Conservation (phyloP, 2,113 vertebrate species). For the Phalacrocorax brasilianus region DNA sequence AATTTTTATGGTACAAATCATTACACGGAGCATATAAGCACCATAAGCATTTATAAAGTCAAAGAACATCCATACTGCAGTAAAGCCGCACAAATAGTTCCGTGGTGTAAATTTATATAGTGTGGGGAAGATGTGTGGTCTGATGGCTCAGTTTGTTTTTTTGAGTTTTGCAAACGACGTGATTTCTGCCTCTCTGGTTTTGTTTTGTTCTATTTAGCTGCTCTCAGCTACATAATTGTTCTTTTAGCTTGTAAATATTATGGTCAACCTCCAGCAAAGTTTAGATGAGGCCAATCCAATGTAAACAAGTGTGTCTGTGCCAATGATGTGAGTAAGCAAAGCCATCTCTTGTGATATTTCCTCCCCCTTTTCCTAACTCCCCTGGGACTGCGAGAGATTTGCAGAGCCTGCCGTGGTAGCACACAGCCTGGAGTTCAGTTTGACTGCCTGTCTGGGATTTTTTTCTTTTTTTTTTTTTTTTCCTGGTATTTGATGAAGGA, state of each 20-base stretch:
- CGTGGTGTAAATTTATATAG: neutral
- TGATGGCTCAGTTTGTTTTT: slow-evolving; percentile 10
- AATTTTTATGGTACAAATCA: slow-evolving; percentile 11
- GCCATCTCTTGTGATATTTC: slow-evolving; percentile 14
- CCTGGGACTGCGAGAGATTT: neutral
- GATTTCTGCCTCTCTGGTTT: slow-evolving; percentile 21
- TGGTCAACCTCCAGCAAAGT: slow-evolving; percentile 60
- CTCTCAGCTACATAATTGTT: slow-evolving; percentile 55
- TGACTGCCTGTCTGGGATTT: neutral
- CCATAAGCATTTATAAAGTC: neutral
- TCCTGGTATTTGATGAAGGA: neutral
- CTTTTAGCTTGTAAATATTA: slow-evolving; percentile 58
- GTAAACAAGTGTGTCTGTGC: slow-evolving; percentile 30
- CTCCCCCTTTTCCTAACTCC: neutral
- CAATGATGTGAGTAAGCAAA: slow-evolving; percentile 8
- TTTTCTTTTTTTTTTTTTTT: too few relatives aligned
- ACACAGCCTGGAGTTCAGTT: neutral
- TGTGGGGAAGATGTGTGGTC: slow-evolving; percentile 48
- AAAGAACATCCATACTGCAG: neutral
- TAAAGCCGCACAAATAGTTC: neutral
- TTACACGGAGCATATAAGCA: neutral
- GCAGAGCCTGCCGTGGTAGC: neutral
- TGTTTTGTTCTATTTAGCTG: slow-evolving; percentile 45
- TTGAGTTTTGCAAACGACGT: neutral
- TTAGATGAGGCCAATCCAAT: slow-evolving; percentile 50